These are phyloP conservation scores for Alosa sapidissima DNA, from an alignment of 2,797 vertebrate species.

Conservation along the genomic window DNA sequence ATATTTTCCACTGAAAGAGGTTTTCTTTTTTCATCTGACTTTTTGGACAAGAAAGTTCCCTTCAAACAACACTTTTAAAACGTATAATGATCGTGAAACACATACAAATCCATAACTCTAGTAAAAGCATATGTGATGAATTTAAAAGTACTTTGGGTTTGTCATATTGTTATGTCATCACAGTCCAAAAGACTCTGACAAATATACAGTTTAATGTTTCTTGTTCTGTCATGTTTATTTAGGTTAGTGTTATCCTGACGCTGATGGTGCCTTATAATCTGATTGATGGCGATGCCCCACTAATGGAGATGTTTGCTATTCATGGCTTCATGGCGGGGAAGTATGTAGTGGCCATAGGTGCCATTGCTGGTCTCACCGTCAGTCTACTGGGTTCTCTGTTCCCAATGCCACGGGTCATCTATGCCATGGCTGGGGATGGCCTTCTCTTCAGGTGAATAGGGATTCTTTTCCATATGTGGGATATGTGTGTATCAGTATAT, in stretches of 20 bases:
- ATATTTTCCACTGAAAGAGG: neutral
- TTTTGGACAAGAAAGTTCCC: neutral
- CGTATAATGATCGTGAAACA: neutral
- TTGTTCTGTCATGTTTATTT: conserved; percentile 37
- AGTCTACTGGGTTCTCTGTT: conserved; percentile 95
- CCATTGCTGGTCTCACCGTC: conserved; percentile 89
- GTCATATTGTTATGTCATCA: neutral
- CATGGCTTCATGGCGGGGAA: conserved; percentile 90
- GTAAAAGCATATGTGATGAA: neutral
- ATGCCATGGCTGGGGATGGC: conserved; percentile 94
- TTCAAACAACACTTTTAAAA: neutral
- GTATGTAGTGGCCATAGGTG: conserved; percentile 87
- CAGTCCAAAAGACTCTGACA: neutral
- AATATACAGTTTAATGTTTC: neutral
- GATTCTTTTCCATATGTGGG: neutral
- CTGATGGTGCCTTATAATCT: conserved; percentile 91
- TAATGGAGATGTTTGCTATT: conserved; percentile 96
- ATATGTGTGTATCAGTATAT: no score
- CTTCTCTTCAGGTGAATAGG: conserved; percentile 90
- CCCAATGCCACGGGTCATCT: conserved; percentile 96
- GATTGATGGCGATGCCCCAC: conserved; percentile 91
- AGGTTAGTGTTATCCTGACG: conserved; percentile 95
- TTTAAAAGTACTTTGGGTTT: neutral
- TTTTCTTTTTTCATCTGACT: neutral
- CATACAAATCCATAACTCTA: neutral